A percentile compares a stretch with the other conserved stretches of the same genome.
phyloP scores from a whole-genome alignment of 2,113 vertebrate species.

The Vombatus ursinus region DNA sequence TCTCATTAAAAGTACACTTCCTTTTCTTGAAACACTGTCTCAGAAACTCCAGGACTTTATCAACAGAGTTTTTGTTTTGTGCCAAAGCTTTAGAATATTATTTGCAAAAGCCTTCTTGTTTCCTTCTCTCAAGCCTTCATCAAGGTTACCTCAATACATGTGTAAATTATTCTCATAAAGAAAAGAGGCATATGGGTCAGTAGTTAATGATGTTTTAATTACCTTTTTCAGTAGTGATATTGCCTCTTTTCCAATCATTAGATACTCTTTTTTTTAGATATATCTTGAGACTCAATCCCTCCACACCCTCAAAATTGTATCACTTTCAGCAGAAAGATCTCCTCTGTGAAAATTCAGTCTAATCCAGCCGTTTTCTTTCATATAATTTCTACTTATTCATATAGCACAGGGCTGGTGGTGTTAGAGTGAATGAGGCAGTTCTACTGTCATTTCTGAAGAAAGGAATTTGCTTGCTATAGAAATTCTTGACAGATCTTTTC shows the following conservation, averaged over 20 bases:
- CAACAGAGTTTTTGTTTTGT: neutral
- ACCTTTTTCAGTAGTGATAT: neutral
- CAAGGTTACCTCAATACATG: neutral
- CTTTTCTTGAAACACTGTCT: neutral
- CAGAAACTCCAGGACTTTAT: neutral
- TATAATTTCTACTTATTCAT: neutral
- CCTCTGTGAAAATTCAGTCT: neutral
- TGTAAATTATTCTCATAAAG: neutral
- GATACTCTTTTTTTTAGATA: neutral
- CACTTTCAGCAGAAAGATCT: neutral
- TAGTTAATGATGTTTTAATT: neutral
- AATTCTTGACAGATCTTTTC: neutral
- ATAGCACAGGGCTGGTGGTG: neutral
- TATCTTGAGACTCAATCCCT: neutral
- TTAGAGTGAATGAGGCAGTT: neutral
- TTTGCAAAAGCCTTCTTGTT: neutral
- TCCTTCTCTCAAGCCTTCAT: neutral
- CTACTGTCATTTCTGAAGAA: neutral
- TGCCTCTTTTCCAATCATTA: neutral
- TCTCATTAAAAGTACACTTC: neutral
- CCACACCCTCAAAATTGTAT: neutral
- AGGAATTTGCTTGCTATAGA: neutral
- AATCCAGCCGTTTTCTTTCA: neutral
- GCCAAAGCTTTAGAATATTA: neutral
- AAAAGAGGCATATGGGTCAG: neutral